Base-by-base conservation (phyloP, 2,113 vertebrate genomes). In the Catharus bicknelli region DNA sequence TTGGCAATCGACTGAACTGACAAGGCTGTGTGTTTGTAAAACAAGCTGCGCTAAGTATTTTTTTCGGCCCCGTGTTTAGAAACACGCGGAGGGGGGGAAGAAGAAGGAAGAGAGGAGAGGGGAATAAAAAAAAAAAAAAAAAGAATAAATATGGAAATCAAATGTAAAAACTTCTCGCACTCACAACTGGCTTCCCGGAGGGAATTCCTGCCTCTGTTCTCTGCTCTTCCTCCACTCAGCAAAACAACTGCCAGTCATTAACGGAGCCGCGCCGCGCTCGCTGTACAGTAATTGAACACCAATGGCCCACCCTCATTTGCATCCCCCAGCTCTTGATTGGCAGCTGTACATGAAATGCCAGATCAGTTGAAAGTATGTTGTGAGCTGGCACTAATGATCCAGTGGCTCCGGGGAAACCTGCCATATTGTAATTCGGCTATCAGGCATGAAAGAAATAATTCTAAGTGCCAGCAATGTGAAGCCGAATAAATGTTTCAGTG, bases 341-440 rank as follows among this genome's bases (percentile, higher is more conserved):
- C 99, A 99, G 99, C 99, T 99, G 99, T 99, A 99, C 99, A 99
- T 99, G 99, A 99, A 99, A 99, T 99, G 99, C 98, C 99, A 98
- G 98, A 99, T 99, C 98, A 99, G 98, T 99, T 99, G 98, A 99
- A 99, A 99, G 99, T 99, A 99, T 99, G 99, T 99, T 99, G 98
- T 99, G 99, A 99, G 99, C 98, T 98, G 98, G 98, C 99, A 99
- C 99, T 99, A 99, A 99, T 99, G 99, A 99, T 99, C 98, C 98
- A 83, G 90, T 98, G 98, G 99, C 99, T 99, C 99, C 97, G 96
- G 99, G 99, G 99, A 99, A 99, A 99, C 98, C 99, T 99, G 99
- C 99, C 99, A 99, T 99, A 99, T 99, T 99, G 99, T 99, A 99
- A 99, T 99, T 99, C 99, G 99, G 99, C 99, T 99, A 99, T 99